phyloP scores from a whole-genome alignment of 2,797 vertebrate species.

The Oreochromis mossambicus region DNA sequence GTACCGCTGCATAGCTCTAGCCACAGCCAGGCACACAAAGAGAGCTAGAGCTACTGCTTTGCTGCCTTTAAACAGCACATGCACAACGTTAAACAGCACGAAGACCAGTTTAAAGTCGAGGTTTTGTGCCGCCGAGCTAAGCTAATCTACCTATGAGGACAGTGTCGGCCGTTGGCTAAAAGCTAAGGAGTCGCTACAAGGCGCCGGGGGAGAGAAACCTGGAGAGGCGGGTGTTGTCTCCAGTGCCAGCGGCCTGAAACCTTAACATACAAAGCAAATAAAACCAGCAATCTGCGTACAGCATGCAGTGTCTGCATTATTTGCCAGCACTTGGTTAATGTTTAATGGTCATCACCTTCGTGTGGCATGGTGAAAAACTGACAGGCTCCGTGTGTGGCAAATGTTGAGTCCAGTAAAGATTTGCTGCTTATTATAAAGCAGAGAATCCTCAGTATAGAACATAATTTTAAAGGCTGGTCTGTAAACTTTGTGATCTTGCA shows the following conservation, averaged over 20 bases:
- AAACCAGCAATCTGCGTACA: not conserved
- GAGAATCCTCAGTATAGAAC: not conserved
- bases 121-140: conserved; percentile 55
- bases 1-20: conserved; percentile 49
- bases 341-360: conserved; percentile 9
- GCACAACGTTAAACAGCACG: not conserved
- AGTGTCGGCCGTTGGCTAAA: conserved; percentile 69
- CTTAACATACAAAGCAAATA: conserved; percentile 1
- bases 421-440: not conserved
- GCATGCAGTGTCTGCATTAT: not conserved
- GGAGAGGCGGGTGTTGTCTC: conserved; percentile 65
- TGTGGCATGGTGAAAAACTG: conserved; percentile 11
- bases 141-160: conserved; percentile 53
- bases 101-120: conserved; percentile 11
- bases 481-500: not conserved
- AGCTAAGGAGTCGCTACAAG: conserved; percentile 70
- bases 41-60: conserved; percentile 13
- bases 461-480: not conserved
- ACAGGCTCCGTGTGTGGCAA: conserved; percentile 11
- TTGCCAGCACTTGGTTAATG: conserved; percentile 15
- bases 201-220: conserved; percentile 66
- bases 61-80: conserved; percentile 15
- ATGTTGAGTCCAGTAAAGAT: conserved; percentile 26
- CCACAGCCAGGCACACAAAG: conserved; percentile 58
- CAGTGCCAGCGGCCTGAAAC: conserved; percentile 45